Evolutionary conservation across 2,113 vertebrate genomes (phyloP).

Genomic region (Mobula hypostoma): DNA sequence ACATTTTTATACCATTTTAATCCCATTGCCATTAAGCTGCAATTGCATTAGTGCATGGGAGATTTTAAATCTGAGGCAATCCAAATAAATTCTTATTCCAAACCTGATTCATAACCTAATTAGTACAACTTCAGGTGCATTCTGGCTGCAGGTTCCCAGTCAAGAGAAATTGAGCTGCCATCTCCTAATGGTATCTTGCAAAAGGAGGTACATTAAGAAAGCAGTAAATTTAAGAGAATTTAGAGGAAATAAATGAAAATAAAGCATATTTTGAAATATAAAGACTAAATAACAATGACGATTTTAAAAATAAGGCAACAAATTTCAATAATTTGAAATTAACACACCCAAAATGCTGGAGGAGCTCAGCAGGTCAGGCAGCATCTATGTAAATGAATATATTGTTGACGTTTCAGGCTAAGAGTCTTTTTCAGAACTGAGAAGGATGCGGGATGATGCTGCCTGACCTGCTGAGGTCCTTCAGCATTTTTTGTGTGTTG

Average conservation of each 20-base stretch:
- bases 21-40: too few species aligned
- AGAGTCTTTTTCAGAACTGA: too few species aligned
- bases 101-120: not conserved
- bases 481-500: too few species aligned
- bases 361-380: too few species aligned
- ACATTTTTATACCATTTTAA: too few species aligned
- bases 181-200: not conserved
- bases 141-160: not conserved
- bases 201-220: not conserved
- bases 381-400: too few species aligned
- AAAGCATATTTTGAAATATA: not conserved
- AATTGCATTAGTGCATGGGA: not conserved
- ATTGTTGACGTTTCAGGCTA: too few species aligned
- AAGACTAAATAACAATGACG: not conserved
- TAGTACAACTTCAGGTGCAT: not conserved
- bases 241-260: not conserved
- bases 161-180: not conserved
- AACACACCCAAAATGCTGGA: too few species aligned
- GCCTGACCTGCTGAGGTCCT: too few species aligned
- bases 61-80: not conserved
- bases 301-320: not conserved
- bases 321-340: not conserved
- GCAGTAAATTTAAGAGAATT: not conserved
- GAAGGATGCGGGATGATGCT: too few species aligned
- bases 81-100: not conserved